Evolutionary conservation across 2,797 vertebrate species (phyloP), one percentile per base, ranked within the genome.

Genomic region (Smutsia gigantea): DNA sequence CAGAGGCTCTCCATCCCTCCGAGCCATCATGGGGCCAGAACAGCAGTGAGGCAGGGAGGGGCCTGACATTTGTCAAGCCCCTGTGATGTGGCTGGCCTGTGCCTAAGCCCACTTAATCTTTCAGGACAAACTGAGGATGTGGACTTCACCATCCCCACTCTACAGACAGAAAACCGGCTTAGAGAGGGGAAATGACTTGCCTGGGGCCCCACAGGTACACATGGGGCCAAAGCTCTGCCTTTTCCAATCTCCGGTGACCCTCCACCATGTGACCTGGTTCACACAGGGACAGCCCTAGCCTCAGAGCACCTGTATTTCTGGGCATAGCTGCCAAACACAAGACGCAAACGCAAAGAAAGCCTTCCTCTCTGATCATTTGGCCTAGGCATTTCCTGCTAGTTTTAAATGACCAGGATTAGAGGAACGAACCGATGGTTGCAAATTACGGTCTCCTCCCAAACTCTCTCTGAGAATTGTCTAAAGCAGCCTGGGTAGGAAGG

Each of bases 11-110:
- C 51, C 57, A 6, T 31, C 64, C 83, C 46, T 0, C 0, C n/a
- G 6, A 1, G 25, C 34, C 25, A 3, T 39, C 19, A n/a, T 1
- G 1, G 23, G 0, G 3, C 5, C 0, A 1, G 57, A 31, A 19
- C 5, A 27, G 23, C 49, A 61, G 18, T 4, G 66, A 37, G 11
- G 46, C 8, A 3, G 3, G 83, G 39, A 64, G 25, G 51, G 29
- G 29, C 53, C 63, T 53, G 25, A 42, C 64, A 4, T 17, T 21
- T 23, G 29, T 13, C 57, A 7, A 18, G n/a, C 14, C 63, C 55
- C 21, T 3, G 21, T 11, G 53, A 23, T 1, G 19, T 19, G 63
- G 23, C 39, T 27, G 21, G 59, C 59, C 34, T 0, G 2, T 5
- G 51, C 1, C 27, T 39, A 11, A 12, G n/a, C 46, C 64, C 27